Percentiles rank a stretch among this genome's conserved stretches.
Conservation (phyloP, 2,797 vertebrate genomes). For the Ptychadena robeensis region DNA sequence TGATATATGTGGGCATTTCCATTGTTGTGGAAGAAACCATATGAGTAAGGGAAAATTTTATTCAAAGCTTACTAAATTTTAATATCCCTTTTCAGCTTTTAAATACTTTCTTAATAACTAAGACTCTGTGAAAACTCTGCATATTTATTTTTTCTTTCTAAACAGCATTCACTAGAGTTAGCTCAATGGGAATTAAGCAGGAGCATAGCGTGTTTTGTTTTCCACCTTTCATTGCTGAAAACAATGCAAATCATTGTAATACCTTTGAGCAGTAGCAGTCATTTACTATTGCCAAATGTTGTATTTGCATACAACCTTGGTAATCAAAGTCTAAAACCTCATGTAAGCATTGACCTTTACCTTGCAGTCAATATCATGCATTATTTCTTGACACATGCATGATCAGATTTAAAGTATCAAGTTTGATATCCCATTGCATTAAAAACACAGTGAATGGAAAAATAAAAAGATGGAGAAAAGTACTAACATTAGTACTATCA, state of each 20-base stretch:
- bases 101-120: background rate
- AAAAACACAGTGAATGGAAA: background rate
- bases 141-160: background rate
- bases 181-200: background rate
- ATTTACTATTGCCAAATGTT: conserved; percentile 5
- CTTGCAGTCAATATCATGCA: background rate
- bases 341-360: conserved; percentile 26
- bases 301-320: conserved; percentile 1
- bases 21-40: too few relatives aligned
- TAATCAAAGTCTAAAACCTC: conserved; percentile 6
- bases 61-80: too few relatives aligned
- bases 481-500: background rate
- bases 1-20: too few relatives aligned
- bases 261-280: background rate
- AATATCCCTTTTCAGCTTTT: too few relatives aligned
- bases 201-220: background rate
- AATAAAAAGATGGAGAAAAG: background rate
- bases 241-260: background rate
- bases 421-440: background rate
- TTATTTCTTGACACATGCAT: background rate
- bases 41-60: too few relatives aligned
- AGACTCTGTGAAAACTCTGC: background rate
- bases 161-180: background rate
- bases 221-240: background rate
- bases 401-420: background rate